Base-by-base conservation (phyloP, 1,140 invertebrate genomes). In the Episyrphus balteatus region DNA sequence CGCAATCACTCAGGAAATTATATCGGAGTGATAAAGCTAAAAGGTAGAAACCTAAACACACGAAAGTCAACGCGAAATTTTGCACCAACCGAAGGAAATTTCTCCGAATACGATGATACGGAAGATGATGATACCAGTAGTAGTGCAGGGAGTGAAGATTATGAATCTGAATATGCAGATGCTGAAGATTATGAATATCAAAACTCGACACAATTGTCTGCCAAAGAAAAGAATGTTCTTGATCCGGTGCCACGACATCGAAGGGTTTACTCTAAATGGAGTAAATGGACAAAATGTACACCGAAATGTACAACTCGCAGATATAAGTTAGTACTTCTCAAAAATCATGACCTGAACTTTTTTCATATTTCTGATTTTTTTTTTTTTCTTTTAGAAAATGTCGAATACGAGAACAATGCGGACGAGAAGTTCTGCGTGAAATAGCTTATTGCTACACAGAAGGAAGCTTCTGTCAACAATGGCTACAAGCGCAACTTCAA, bases 361-460 rank as follows among this genome's bases (percentile, higher is more conserved):
- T 5, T 42, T 10, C 26, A 11, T 9, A 17, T 17, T 1, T 17
- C 11, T 9, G n/a, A 1, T 15, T 46, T 0, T 10, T 14, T 45
- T 14, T 1, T 6, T 39, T 44, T 37, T 46, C 51, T 49, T 41
- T 0, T 55, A 86, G 88, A 61, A 77, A 79, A 61, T 93, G 90
- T 61, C 80, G 77, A 55, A 80, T 81, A 56, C 77, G 76, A 12
- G 73, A 79, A 13, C 71, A 84, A 49, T 94, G 91, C 59, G 79
- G 80, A 1, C 77, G 76, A 33, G 81, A 83, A 58, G 77, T 84
- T 39, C 75, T 91, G 51, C 76, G 80, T 50, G 82, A 94, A 65
- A 83, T 82, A 3, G 86, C 88, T 7, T 88, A 86, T 54, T 95
- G 90, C 59, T 91, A 88, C 59, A 74, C 81, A 2, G 82, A 86